Base-by-base conservation (phyloP, 2,888 invertebrate genomes). In the Volucella bombylans region DNA sequence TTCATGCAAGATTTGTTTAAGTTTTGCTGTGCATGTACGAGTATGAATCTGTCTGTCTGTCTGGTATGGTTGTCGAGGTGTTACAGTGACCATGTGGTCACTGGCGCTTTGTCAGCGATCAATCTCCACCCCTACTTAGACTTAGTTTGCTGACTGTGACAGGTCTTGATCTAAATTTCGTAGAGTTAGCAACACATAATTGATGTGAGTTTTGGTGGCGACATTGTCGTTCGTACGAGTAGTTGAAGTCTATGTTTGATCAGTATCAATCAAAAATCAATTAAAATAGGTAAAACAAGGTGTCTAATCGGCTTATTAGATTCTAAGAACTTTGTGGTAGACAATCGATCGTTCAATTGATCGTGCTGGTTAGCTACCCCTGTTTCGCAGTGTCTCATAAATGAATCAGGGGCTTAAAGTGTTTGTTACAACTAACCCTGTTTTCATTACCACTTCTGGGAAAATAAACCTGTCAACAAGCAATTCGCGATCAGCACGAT, bases 71-170 rank as follows among this genome's bases (percentile, higher is more conserved):
- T n/a, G 23, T 39, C 10, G n/a, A 45, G 18, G 12, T 50, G 52
- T 41, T 3, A 38, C 41, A 45, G 38, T 18, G 77, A 65, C 79
- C 82, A 83, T 83, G 82, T 85, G 83, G 80, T 71, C 67, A 71
- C n/a, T 67, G 47, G 43, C 45, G 31, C 74, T 11, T 62, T 85
- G 80, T 76, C 71, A 50, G 47, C 76, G 57, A 85, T 85, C 83
- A 85, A 85, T 85, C 83, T 80, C 71, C 83, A 85, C 83, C 83
- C 80, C 67, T 76, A 80, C 83, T 69, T 69, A n/a, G 47, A 80
- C 83, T 69, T 69, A n/a, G 47, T 10, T 23, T 38, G 31, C 6
- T 31, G 6, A 31, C 1, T 31, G 54, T 82, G 82, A 76, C 82
- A 77, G 77, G 54, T 77, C 52, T 65, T 77, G 71, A 41, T 38